Percentiles rank a stretch among this genome's conserved stretches.
These are phyloP conservation scores for Oncopeltus fasciatus DNA, from an alignment of 1,140 invertebrate genomes.

Conservation along the genomic window DNA sequence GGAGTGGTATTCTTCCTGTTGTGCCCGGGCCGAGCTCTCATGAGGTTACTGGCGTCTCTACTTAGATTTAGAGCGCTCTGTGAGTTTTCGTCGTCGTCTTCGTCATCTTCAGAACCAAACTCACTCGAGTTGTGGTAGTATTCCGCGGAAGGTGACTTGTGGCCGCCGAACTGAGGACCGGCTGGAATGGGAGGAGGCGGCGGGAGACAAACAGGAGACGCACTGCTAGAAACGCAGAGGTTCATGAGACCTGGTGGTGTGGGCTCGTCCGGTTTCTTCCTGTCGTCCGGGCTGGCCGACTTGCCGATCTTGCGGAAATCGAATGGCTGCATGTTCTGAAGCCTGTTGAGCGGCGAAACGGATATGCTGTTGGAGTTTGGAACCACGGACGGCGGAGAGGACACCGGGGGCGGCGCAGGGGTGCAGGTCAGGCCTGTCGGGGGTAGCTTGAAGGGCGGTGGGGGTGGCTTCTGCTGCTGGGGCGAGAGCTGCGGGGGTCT, in stretches of 20 bases:
- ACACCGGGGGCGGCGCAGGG: slow-evolving; percentile 33
- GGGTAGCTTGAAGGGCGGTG: slow-evolving; percentile 22
- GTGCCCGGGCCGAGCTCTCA: slow-evolving; percentile 28
- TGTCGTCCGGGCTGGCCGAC: slow-evolving; percentile 34
- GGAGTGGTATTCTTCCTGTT: slow-evolving; percentile 65
- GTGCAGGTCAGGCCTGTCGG: slow-evolving; percentile 24
- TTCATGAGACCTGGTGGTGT: slow-evolving; percentile 42
- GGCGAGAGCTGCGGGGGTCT: slow-evolving; percentile 12
- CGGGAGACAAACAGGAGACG: slow-evolving; percentile 27
- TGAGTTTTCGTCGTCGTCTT: slow-evolving; percentile 43
- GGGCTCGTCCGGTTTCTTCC: slow-evolving; percentile 32
- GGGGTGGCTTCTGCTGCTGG: slow-evolving; percentile 17
- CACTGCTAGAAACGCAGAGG: slow-evolving; percentile 33
- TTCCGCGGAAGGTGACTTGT: slow-evolving; percentile 21
- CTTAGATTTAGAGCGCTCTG: slow-evolving; percentile 52
- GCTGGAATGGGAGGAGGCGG: slow-evolving; percentile 22
- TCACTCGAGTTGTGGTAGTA: slow-evolving; percentile 34
- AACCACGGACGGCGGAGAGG: slow-evolving; percentile 28
- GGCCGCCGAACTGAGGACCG: slow-evolving; percentile 29
- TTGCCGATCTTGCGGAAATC: slow-evolving; percentile 66
- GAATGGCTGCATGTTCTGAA: slow-evolving; percentile 90
- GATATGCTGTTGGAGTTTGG: slow-evolving; percentile 37
- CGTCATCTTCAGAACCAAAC: slow-evolving; percentile 47
- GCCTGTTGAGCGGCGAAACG: slow-evolving; percentile 66
- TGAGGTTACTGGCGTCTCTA: slow-evolving; percentile 25